Base-by-base conservation (phyloP, 2,888 invertebrate species). In the Petrolisthes cinctipes region DNA sequence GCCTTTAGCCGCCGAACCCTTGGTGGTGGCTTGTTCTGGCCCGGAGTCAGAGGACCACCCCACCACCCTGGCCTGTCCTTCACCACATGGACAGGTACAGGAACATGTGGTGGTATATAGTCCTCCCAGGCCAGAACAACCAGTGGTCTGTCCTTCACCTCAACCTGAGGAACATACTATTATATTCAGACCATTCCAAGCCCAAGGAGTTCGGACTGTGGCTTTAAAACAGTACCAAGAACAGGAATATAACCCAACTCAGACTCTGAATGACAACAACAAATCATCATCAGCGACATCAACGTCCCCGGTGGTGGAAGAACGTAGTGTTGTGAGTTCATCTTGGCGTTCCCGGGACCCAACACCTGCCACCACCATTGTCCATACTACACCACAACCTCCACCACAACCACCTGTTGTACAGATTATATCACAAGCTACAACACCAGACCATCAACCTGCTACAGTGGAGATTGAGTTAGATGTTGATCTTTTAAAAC, bases 161-260 rank as follows among this genome's bases (percentile, higher is more conserved):
- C 87, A 87, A n/a, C 87, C 83, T 11, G 83, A 87, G 76, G 83
- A 87, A 71, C 87, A 87, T 71, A 87, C 87, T 11, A 80, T 87
- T 37, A 87, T 87, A 20, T 87, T 87, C 83, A 83, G 87, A 87
- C 87, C 87, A 61, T 87, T 83, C 83, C 87, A 87, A 84, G 83
- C 83, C 87, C 87, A 87, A 87, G 87, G 87, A 51, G 87, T 87
- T 68, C 87, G 87, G 87, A 87, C 87, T 66, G 80, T 87, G 80
- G 87, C 87, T 23, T 73, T 87, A 20, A 83, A 82, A 57, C 87
- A 87, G 53, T 87, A 87, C 73, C 87, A 87, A 73, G 83, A 87
- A 61, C 83, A 83, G 71, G 80, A 71, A 53, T 79, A 87, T 57
- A 68, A 71, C 23, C 79, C 83, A 71, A 73, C 79, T 54, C 87